Base-by-base conservation (phyloP, 1,140 invertebrate genomes). In the Ostrea edulis region DNA sequence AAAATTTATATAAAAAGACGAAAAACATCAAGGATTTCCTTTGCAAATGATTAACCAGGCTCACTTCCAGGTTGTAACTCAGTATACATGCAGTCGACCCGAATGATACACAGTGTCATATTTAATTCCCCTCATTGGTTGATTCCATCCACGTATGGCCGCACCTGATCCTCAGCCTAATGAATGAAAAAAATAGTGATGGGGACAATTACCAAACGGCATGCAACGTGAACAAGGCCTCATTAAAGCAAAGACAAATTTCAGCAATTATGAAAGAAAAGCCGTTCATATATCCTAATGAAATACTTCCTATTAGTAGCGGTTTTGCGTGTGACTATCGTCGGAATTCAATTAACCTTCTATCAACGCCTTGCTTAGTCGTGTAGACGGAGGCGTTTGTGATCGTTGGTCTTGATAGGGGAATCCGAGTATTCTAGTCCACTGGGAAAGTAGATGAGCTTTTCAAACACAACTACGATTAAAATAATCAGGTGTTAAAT, bases 261-360 rank as follows among this genome's bases (percentile, higher is more conserved):
- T 77, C 22, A 77, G 68, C 68, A 77, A 77, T 77, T 77, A 77
- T 77, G 8, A 77, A 77, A 77, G 68, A 77, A 77, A 77, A 77
- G 68, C 68, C 68, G 68, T 44, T 29, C 22, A 77, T 29, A 77
- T 77, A 77, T 77, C 68, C 22, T 77, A 77, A 77, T 77, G 68
- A 77, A 77, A 77, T 35, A 35, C 68, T 77, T 77, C 68, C 68
- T 77, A 77, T 77, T 77, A 29, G 68, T 11, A 12, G 68, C 25
- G 9, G 25, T 29, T 77, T 77, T 29, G 68, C 68, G 68, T 77
- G 68, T 77, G 68, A 77, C 68, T 77, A 25, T 77, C 68, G 14
- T 14, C 14, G 68, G 68, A 29, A 35, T 77, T 29, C 68, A 77
- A 77, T 77, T 77, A 77, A 77, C 68, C 68, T 35, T 25, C 68